phyloP scores from a whole-genome alignment of 2,797 vertebrate species.

The Halcyon leucocephala region DNA sequence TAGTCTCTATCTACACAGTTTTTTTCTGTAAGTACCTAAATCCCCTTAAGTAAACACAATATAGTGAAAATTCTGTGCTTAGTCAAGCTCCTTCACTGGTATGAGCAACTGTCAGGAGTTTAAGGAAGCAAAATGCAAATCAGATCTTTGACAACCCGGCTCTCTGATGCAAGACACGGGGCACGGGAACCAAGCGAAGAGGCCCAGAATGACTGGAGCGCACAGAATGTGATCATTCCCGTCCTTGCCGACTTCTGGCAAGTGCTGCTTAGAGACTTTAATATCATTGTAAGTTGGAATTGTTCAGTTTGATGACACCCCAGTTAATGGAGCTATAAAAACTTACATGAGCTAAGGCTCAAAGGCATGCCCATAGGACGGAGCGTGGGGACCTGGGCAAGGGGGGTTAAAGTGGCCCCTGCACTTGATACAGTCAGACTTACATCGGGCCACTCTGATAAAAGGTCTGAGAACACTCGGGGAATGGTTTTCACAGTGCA shows the following conservation, averaged over 20 bases:
- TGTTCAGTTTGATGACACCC: slow-evolving; percentile 19
- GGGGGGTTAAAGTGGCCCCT: background rate
- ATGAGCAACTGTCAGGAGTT: background rate
- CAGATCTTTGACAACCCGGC: background rate
- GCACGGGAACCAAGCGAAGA: background rate
- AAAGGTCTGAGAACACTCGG: background rate
- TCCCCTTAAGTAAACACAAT: background rate
- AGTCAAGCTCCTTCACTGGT: background rate
- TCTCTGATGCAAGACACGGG: background rate
- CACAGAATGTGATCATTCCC: background rate
- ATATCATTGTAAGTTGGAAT: background rate
- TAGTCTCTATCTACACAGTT: background rate
- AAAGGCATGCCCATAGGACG: background rate
- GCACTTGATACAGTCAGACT: background rate
- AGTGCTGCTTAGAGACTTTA: background rate
- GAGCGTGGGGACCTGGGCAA: background rate
- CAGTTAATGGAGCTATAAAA: slow-evolving; percentile 6
- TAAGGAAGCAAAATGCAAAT: slow-evolving; percentile 15
- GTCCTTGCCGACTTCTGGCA: background rate
- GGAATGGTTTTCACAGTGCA: background rate
- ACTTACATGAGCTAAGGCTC: background rate
- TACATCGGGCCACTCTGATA: background rate
- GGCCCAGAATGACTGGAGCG: background rate
- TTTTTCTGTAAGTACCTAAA: slow-evolving; percentile 28
- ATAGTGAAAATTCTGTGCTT: background rate